These are phyloP conservation scores for Melanotaenia duboulayi DNA, from an alignment of 2,113 vertebrate genomes.

Conservation along the genomic window DNA sequence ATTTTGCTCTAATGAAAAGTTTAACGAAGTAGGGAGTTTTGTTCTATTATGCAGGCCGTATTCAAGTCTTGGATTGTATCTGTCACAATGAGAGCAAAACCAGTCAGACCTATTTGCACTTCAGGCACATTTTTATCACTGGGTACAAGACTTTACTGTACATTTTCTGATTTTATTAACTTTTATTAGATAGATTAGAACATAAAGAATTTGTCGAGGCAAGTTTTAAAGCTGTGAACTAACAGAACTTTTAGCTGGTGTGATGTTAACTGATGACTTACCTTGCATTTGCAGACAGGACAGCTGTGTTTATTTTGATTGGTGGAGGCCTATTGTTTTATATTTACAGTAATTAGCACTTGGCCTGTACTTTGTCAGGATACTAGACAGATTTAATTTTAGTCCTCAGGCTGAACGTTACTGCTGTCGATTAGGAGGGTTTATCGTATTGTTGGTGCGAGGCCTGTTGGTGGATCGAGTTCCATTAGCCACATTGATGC, in stretches of 20 bases:
- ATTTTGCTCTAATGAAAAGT: no score
- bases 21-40: no score
- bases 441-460: conserved; percentile 34
- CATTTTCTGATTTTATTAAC: no score
- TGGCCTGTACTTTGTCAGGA: not conserved
- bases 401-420: not conserved
- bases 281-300: conserved; percentile 11
- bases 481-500: conserved; percentile 37
- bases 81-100: no score
- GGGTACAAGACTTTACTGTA: no score
- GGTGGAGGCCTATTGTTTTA: conserved; percentile 13
- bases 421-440: conserved; percentile 36
- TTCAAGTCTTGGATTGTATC: no score
- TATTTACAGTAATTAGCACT: conserved; percentile 14
- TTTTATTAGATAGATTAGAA: no score
- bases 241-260: not conserved
- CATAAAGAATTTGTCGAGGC: no score
- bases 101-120: no score
- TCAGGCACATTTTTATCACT: no score
- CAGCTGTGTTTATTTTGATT: conserved; percentile 14
- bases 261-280: not conserved
- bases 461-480: conserved; percentile 21
- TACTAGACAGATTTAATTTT: conserved; percentile 9
- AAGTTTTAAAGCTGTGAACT: not conserved
- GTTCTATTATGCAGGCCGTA: no score